phyloP scores from a whole-genome alignment of 2,113 vertebrate genomes.

The Tympanuchus pallidicinctus region DNA sequence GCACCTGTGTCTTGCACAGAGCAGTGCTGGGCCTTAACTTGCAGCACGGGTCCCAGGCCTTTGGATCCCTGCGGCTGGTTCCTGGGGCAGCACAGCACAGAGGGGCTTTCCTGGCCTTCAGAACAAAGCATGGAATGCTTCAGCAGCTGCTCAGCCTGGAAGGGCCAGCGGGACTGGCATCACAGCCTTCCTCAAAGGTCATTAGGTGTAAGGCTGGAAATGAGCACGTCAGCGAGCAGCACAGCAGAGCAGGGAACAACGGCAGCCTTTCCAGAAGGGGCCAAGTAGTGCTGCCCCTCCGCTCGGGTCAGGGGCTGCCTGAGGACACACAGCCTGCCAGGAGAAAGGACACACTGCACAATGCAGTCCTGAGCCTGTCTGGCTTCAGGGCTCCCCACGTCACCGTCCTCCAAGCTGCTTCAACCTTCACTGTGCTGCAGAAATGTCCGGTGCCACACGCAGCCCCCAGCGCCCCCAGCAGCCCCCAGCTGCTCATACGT shows the following conservation, averaged over 20 bases:
- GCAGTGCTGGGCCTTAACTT: not conserved
- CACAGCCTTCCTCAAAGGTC: not conserved
- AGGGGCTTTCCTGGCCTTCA: not conserved
- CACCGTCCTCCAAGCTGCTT: not conserved
- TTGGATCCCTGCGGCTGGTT: not conserved
- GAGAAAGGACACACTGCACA: not conserved
- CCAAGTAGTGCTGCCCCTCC: not conserved
- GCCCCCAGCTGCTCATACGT: not conserved
- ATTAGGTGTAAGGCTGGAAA: not conserved
- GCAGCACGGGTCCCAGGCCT: not conserved
- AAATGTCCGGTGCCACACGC: fast-evolving
- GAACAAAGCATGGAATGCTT: not conserved
- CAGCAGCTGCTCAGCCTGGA: not conserved
- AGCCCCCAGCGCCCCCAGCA: not conserved
- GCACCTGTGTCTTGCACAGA: not conserved
- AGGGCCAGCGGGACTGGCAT: not conserved
- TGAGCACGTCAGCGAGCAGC: not conserved
- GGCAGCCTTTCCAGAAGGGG: not conserved
- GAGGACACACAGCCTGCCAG: not conserved
- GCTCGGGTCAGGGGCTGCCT: not conserved
- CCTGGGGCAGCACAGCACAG: not conserved
- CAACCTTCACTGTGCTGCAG: not conserved
- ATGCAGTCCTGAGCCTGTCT: not conserved
- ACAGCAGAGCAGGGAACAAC: fast-evolving
- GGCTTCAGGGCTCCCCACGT: too few species aligned